Base-by-base conservation (phyloP, 2,113 vertebrate genomes). In the Fukomys damarensis region DNA sequence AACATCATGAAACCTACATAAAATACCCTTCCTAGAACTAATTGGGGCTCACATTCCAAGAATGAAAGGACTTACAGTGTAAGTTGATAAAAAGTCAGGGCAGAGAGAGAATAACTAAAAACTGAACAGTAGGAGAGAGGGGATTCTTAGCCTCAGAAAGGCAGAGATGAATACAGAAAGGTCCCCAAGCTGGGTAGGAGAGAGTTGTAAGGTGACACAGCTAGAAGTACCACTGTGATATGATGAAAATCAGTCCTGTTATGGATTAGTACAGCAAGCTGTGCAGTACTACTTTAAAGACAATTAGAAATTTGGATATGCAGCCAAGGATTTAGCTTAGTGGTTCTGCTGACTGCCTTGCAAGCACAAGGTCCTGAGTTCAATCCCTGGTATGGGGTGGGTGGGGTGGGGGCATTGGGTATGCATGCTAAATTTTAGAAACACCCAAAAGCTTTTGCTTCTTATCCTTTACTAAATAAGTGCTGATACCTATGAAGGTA, bases 11-110 rank as follows among this genome's bases (percentile, higher is more conserved):
- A 89, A 85, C 89, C 30, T 58, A 92, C 35, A 2, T 28, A 82
- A 91, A 82, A 93, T n/a, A n/a, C 24, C 79, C 56, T 96, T 98
- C 52, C 63, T 72, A 17, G 66, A 93, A 91, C 30, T 49, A 52
- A 92, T 89, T 86, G 91, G 86, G 82, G 86, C 28, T 91, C 68
- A 72, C 70, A 91, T 66, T 95, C 13, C 58, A 95, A 83, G 66
- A 46, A 92, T 20, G 35, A 74, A 74, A 89, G 35, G 30, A 72
- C 85, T 96, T 87, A 54, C 26, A 76, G n/a, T 82, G 52, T 54
- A 26, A 87, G 58, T 7, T 61, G 58, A 20, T 52, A 86, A 2
- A 77, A 20, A 59, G 65, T 58, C 6, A 19, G 24, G 6, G 14
- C 4, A 82, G 52, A 85, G 5, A 77, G 46, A 35, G 95, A 84